Evolutionary conservation across 2,888 invertebrate genomes (phyloP).

Genomic region (Lucinisca nassula): DNA sequence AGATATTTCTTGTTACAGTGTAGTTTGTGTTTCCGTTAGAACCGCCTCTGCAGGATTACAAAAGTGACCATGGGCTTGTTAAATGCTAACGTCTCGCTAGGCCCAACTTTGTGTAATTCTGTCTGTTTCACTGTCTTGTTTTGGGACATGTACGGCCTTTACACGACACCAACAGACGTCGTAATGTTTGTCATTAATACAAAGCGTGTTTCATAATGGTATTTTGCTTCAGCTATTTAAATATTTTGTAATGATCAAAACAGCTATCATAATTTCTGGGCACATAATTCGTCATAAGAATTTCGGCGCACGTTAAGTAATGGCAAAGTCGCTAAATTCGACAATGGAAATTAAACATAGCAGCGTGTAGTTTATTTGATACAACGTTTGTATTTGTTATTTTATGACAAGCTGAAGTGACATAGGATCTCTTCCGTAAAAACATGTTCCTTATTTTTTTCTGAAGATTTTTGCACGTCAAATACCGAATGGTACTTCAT

Average conservation of each 20-base stretch:
- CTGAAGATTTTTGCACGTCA: too few species aligned
- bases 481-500: too few species aligned
- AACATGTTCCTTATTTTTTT: too few species aligned
- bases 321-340: constrained; percentile 3
- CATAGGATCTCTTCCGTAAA: not conserved
- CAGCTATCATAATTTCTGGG: constrained; percentile 4
- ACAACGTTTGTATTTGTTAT: constrained; percentile 2
- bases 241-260: constrained; percentile 13
- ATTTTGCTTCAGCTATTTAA: not conserved
- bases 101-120: too few species aligned
- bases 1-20: too few species aligned
- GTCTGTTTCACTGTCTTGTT: too few species aligned
- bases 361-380: not conserved
- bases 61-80: too few species aligned
- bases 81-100: too few species aligned
- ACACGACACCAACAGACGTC: not conserved
- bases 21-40: too few species aligned
- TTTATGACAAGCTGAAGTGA: constrained; percentile 1
- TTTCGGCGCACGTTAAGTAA: not conserved
- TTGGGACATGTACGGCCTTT: not conserved
- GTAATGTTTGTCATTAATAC: constrained; percentile 10
- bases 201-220: constrained; percentile 1
- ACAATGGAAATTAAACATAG: not conserved
- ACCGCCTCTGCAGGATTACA: too few species aligned
- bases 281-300: not conserved